Conservation (phyloP, 2,113 vertebrate genomes). For the Glareola pratincola region DNA sequence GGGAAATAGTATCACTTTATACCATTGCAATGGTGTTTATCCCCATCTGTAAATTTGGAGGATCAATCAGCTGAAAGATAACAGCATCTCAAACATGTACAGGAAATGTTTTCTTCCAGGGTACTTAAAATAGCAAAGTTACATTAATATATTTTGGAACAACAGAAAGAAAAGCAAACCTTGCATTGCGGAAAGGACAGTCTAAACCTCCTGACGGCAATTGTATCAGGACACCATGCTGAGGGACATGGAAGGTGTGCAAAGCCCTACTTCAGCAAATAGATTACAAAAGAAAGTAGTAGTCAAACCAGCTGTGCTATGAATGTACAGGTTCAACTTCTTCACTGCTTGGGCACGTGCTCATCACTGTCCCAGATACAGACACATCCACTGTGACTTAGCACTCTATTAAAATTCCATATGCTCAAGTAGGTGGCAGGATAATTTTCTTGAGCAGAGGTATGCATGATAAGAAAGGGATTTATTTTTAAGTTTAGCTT, state of each 20-base stretch:
- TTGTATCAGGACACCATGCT: neutral
- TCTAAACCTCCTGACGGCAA: neutral
- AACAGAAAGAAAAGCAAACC: neutral
- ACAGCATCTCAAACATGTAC: neutral
- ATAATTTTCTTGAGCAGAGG: conserved; percentile 25
- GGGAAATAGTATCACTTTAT: neutral
- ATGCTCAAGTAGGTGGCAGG: conserved; percentile 21
- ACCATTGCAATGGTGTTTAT: neutral
- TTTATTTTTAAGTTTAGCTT: neutral
- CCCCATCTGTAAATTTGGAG: neutral
- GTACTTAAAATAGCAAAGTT: neutral
- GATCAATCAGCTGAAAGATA: neutral
- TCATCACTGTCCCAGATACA: neutral
- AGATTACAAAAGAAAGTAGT: neutral
- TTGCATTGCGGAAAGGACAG: neutral
- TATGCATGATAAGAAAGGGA: neutral
- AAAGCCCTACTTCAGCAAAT: neutral
- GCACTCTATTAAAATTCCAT: neutral
- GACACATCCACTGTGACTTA: neutral
- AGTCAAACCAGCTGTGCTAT: neutral
- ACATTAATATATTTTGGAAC: neutral
- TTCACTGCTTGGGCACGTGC: neutral
- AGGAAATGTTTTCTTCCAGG: neutral
- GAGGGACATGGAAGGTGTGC: neutral
- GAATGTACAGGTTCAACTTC: neutral